phyloP scores from a whole-genome alignment of 2,113 vertebrate genomes.

The Plestiodon gilberti region DNA sequence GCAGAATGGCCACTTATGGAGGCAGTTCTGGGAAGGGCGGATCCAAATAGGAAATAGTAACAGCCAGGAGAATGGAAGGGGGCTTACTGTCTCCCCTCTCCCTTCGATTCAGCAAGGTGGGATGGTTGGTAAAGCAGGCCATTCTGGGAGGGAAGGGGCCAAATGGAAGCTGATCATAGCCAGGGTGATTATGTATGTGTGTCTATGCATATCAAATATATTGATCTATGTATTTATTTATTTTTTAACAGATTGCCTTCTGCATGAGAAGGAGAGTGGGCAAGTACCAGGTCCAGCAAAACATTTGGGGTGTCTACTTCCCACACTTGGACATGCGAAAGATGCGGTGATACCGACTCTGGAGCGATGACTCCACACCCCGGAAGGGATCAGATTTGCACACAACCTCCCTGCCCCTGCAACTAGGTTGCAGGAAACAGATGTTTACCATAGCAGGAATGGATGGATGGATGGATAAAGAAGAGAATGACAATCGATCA shows the following conservation, averaged over 20 bases:
- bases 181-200: neutral
- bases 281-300: conserved; percentile 62
- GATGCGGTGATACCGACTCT: conserved; percentile 39
- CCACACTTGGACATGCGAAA: conserved; percentile 62
- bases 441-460: neutral
- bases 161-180: neutral
- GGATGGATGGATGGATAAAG: neutral
- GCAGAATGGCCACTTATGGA: neutral
- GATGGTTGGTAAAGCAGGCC: too few species aligned
- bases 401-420: neutral
- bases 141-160: neutral
- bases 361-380: neutral
- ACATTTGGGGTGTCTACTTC: conserved; percentile 50
- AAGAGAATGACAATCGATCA: neutral
- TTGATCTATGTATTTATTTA: neutral
- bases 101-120: neutral
- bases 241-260: conserved; percentile 38
- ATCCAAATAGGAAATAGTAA: neutral
- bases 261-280: conserved; percentile 56
- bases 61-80: neutral
- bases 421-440: conserved; percentile 25
- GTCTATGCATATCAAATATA: neutral
- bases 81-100: neutral
- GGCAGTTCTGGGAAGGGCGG: neutral
- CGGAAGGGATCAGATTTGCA: neutral